Conservation (phyloP, 2,797 vertebrate species). For the Miopithecus talapoin region DNA sequence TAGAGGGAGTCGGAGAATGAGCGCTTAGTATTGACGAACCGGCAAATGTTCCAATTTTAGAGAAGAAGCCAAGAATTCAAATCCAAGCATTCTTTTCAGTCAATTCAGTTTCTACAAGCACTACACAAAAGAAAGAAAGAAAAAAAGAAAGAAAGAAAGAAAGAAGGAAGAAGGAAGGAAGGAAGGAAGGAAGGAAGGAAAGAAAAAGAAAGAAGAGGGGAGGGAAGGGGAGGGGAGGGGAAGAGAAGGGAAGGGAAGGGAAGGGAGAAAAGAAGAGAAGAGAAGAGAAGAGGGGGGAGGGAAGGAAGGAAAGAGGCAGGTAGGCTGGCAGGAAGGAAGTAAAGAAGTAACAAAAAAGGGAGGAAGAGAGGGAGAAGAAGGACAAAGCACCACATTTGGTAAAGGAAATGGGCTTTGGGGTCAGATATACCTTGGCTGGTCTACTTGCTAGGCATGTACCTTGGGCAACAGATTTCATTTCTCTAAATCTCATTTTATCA, state of each 20-base stretch:
- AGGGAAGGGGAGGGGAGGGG: too few species aligned
- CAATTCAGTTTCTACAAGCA: background rate
- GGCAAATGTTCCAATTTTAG: background rate
- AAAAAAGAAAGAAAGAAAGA: fast-evolving
- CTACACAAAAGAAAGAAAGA: background rate
- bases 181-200: fast-evolving
- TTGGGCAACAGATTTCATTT: background rate
- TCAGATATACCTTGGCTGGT: background rate
- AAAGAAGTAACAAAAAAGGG: too few species aligned
- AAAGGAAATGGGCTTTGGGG: background rate
- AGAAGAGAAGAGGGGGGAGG: too few species aligned
- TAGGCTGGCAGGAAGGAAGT: too few species aligned
- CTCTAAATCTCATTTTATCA: background rate
- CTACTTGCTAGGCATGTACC: background rate
- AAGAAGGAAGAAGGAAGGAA: fast-evolving
- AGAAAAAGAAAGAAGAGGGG: too few species aligned
- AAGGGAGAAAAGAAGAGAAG: too few species aligned
- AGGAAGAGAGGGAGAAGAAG: too few species aligned
- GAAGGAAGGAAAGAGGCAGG: too few species aligned
- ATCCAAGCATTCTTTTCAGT: background rate
- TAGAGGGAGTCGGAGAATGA: too few species aligned
- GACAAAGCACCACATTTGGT: background rate
- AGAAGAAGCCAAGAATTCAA: background rate
- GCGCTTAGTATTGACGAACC: background rate
- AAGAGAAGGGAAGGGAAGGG: background rate